Base-by-base conservation (phyloP, 2,888 invertebrate species). In the Crematogaster levior region DNA sequence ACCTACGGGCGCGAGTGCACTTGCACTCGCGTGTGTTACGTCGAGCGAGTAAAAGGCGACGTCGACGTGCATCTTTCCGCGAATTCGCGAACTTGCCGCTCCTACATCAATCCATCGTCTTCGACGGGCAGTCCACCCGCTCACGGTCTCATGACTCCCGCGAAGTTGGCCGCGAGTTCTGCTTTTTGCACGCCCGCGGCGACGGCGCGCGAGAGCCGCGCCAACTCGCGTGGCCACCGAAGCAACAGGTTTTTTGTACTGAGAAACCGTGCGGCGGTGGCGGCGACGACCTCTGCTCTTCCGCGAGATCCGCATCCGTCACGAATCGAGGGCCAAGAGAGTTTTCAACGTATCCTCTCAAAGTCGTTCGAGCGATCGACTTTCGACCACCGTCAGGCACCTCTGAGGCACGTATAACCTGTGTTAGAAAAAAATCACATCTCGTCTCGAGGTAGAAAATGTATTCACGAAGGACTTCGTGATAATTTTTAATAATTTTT, bases 171-270 rank as follows among this genome's bases (percentile, higher is more conserved):
- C 63, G 51, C 77, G 58, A 53, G 61, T 63, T 30, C 58, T 24
- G 5, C 48, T 75, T 80, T 77, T 87, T 81, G 63, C 80, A 81
- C 37, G 65, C 61, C 60, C 85, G 56, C 81, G 73, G 40, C n/a
- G 53, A 53, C 60, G 60, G 15, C 61, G 46, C 46, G 30, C 58
- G 68, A 70, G 53, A 65, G 56, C 68, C 80, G 65, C 73, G 86
- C 85, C 74, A 66, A 66, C 79, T 83, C 65, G 63, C 65, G 65
- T 66, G 84, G 79, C 72, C 48, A 79, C 72, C 82, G 89, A 90
- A 91, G 91, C 91, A 91, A 91, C 91, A 91, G 91, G 91, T 91
- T 91, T 90, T 88, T 91, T 86, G 43, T 83, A 80, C 72, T n/a
- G 83, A 65, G 84, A 85, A 87, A 89, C 83, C 63, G 75, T 83